Base-by-base conservation (phyloP, 2,797 vertebrate species). In the Ceyx erithaca region DNA sequence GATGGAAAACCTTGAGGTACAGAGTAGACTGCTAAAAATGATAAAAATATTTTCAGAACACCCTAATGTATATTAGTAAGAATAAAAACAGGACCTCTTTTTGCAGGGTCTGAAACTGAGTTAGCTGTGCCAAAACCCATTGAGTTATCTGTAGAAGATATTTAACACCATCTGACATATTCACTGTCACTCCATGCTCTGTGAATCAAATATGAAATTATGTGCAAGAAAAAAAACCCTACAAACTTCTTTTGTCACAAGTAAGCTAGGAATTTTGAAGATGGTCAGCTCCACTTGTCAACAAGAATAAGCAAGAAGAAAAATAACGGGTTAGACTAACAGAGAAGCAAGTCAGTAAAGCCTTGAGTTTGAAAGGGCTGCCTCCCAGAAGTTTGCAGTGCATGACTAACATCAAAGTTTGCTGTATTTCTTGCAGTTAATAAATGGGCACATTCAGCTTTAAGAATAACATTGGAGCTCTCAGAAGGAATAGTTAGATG, bases 121-220 rank as follows among this genome's bases (percentile, higher is more conserved):
- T 92, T 89, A 83, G 89, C 89, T 55, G 76, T 94, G 95, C 94
- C 93, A 95, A 95, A 96, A 86, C 40, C 62, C 73, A 91, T 95
- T 92, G 92, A 86, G 88, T 66, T 85, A 51, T 94, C 87, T 80
- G 52, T 58, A 92, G 92, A 94, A 82, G 92, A 73, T 85, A 93
- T 78, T 96, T 95, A 96, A 91, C 83, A 84, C 71, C 31, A 52
- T 93, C 80, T 94, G 93, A 95, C 93, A 94, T 92, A 95, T 76
- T 93, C 77, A 78, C 83, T 90, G 69, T 94, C 87, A 89, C 71
- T 93, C 87, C 43, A 72, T 90, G 93, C 81, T 93, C 83, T 89
- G 80, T 78, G 91, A 92, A 94, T 94, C 85, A 92, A 94, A 86
- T 89, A 85, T 63, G 69, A 90, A 95, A 92, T 94, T 91, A 89